Percentiles rank a stretch among this genome's conserved stretches.
These are phyloP conservation scores for Macrosiphum euphorbiae DNA, from an alignment of 2,888 invertebrate species.

Conservation along the genomic window DNA sequence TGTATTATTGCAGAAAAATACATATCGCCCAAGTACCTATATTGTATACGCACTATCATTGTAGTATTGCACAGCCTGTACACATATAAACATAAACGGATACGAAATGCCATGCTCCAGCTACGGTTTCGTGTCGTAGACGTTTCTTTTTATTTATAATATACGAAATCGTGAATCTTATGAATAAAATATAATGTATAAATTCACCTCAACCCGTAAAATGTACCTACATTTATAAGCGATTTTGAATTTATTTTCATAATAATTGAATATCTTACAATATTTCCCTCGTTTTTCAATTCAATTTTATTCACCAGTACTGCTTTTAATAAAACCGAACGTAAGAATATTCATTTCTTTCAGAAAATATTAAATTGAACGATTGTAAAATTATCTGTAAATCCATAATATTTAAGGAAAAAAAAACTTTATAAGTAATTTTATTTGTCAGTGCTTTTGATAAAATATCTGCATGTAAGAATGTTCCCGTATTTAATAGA, in stretches of 20 bases:
- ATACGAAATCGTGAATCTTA: background rate
- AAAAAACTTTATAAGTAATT: background rate
- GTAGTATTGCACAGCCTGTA: background rate
- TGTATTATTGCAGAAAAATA: background rate
- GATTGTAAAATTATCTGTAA: background rate
- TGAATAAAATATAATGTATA: background rate
- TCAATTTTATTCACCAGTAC: background rate
- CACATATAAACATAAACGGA: background rate
- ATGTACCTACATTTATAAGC: background rate
- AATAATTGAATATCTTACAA: background rate
- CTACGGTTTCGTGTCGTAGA: background rate
- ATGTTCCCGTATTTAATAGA: background rate
- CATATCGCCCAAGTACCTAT: background rate
- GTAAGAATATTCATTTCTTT: background rate
- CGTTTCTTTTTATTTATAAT: background rate
- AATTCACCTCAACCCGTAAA: background rate
- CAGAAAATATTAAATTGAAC: background rate
- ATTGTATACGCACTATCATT: background rate
- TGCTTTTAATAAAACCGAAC: background rate
- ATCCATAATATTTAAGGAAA: background rate
- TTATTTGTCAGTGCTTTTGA: background rate
- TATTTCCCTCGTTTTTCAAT: background rate
- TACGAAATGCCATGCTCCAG: background rate
- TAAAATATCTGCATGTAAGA: background rate
- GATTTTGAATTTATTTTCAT: slow-evolving; percentile 15